These are phyloP conservation scores for Ypsolopha sequella DNA, from an alignment of 2,888 invertebrate genomes.

Conservation along the genomic window DNA sequence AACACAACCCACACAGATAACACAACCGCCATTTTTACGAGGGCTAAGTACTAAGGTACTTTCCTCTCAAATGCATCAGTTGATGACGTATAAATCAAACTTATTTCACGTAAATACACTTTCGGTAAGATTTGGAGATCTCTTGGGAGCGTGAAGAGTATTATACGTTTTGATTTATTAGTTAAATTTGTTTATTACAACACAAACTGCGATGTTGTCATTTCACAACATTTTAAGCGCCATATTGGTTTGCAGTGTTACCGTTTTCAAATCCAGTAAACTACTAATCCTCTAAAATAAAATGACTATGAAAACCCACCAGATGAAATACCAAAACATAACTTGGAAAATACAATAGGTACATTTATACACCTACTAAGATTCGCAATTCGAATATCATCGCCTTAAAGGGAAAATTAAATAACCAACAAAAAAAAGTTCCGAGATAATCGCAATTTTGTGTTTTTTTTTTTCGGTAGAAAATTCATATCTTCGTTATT, in stretches of 20 bases:
- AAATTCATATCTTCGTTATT: too few species aligned
- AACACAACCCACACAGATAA: constrained; percentile 66
- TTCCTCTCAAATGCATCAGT: constrained; percentile 41
- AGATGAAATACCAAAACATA: too few species aligned
- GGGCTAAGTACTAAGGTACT: constrained; percentile 42
- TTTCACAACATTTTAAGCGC: constrained; percentile 67
- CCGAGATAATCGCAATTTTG: too few species aligned
- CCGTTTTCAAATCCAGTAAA: too few species aligned
- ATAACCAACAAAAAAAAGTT: too few species aligned
- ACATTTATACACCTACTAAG: too few species aligned
- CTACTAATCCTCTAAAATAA: too few species aligned
- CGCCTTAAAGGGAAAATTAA: too few species aligned
- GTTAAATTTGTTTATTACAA: constrained; percentile 46
- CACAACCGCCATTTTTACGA: constrained; percentile 70
- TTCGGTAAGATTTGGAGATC: constrained; percentile 32
- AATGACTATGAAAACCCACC: too few species aligned
- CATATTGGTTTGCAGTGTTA: constrained; percentile 57
- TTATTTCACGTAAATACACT: constrained; percentile 26
- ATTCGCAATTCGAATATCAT: too few species aligned
- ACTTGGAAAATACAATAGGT: too few species aligned
- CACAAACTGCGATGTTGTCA: constrained; percentile 71
- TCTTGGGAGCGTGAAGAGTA: constrained; percentile 56
- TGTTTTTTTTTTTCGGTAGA: too few species aligned
- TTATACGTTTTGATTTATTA: constrained; percentile 33
- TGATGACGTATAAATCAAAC: constrained; percentile 21